These are phyloP conservation scores for Hemiprocne comata DNA, from an alignment of 2,113 vertebrate species.

Conservation along the genomic window DNA sequence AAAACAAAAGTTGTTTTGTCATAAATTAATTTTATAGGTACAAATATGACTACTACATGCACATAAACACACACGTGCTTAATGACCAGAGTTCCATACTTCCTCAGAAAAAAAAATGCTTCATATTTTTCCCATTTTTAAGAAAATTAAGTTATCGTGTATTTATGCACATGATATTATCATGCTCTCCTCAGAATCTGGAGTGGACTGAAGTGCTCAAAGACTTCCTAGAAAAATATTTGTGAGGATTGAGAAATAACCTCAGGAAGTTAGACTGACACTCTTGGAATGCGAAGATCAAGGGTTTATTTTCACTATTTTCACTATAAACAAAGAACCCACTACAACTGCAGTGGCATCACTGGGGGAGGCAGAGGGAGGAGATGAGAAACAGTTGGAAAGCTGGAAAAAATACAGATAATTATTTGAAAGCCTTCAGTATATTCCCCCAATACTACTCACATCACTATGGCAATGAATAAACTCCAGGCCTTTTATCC, in stretches of 20 bases:
- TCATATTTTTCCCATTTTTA: not conserved
- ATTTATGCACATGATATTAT: not conserved
- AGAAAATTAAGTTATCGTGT: not conserved
- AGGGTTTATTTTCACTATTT: slow-evolving; percentile 54
- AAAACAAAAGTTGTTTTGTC: not conserved
- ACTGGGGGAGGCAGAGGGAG: not conserved
- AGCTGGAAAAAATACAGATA: slow-evolving; percentile 10
- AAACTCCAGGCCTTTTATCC: not conserved
- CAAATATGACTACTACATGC: not conserved
- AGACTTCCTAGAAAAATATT: slow-evolving; percentile 49
- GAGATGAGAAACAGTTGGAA: slow-evolving; percentile 21
- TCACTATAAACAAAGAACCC: slow-evolving; percentile 36
- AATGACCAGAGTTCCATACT: not conserved
- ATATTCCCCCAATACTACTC: not conserved
- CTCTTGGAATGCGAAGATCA: slow-evolving; percentile 53
- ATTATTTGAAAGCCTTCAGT: not conserved
- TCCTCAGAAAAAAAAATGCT: not conserved
- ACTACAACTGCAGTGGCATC: slow-evolving; percentile 38
- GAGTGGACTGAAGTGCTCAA: not conserved
- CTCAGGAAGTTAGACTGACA: slow-evolving; percentile 30
- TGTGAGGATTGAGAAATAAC: slow-evolving; percentile 43
- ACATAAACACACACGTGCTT: not conserved
- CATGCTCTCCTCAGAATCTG: not conserved
- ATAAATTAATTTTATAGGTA: not conserved
- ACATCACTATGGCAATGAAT: slow-evolving; percentile 19